Percentiles rank a stretch among this genome's conserved stretches.
These are phyloP conservation scores for Atta texana DNA, from an alignment of 1,140 invertebrate genomes.

Conservation along the genomic window DNA sequence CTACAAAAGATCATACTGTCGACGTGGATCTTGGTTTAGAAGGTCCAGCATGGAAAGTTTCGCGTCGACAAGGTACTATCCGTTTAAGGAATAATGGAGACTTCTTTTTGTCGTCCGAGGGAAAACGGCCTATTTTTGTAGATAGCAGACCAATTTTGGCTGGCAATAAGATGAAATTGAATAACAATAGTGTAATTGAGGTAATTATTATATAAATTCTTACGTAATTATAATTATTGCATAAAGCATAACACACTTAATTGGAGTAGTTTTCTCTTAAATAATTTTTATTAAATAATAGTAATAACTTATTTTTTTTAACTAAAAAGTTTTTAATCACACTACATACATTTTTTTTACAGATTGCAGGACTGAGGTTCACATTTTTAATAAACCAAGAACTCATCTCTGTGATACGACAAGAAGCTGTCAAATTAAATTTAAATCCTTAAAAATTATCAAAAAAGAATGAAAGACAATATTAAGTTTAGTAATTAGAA, in stretches of 20 bases:
- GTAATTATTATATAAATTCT: conserved; percentile 84
- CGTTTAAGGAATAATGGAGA: conserved; percentile 96
- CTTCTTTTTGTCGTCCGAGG: conserved; percentile 97
- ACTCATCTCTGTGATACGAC: conserved; percentile 93
- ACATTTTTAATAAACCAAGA: conserved; percentile 98
- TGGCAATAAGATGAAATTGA: conserved; percentile 95
- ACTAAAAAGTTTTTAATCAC: neutral
- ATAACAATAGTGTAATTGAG: conserved; percentile 98
- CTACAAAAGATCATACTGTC: conserved; percentile 95
- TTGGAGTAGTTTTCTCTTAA: conserved; percentile 10
- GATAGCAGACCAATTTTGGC: conserved; percentile 95
- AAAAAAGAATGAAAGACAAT: conserved; percentile 23
- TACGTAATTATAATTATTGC: conserved; percentile 84
- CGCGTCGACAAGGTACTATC: conserved; percentile 95
- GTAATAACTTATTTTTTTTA: neutral
- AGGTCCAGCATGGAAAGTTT: conserved; percentile 95
- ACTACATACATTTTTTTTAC: conserved; percentile 81
- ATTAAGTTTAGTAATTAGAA: conserved; percentile 14
- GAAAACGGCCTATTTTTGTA: conserved; percentile 97
- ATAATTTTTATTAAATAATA: neutral
- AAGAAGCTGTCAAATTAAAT: conserved; percentile 92
- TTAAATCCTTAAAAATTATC: conserved; percentile 80
- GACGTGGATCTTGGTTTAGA: conserved; percentile 98
- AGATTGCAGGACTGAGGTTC: conserved; percentile 95
- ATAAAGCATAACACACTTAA: conserved; percentile 19